Conservation (phyloP, 2,888 invertebrate species). For the Lumbricus terrestris region DNA sequence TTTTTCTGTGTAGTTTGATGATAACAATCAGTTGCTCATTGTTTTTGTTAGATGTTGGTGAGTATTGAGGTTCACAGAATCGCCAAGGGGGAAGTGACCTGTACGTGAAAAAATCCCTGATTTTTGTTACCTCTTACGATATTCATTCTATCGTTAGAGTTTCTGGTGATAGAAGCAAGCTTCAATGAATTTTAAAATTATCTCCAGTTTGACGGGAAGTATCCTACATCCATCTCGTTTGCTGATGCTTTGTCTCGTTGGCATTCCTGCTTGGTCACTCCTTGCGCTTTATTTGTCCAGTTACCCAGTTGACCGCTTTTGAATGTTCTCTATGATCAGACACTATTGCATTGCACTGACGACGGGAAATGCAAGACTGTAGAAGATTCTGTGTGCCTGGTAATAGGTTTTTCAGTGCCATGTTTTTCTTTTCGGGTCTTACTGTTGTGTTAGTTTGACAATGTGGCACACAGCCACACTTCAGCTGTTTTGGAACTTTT, state of each 20-base stretch:
- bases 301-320: neutral
- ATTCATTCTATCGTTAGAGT: neutral
- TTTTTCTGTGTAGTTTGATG: neutral
- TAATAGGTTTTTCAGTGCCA: neutral
- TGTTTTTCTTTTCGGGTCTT: neutral
- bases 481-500: neutral
- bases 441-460: neutral
- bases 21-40: neutral
- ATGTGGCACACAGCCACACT: neutral
- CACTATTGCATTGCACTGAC: no score
- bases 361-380: neutral
- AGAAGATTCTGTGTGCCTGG: neutral
- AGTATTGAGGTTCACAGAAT: conserved; percentile 3
- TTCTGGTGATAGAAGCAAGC: neutral
- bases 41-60: neutral
- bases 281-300: neutral
- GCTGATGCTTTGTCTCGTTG: neutral
- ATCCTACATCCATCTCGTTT: neutral
- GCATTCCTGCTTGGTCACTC: neutral
- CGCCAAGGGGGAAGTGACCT: neutral
- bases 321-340: neutral
- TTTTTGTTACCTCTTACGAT: neutral
- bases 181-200: neutral
- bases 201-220: neutral
- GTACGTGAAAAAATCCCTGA: neutral